Base-by-base conservation (phyloP, 2,797 vertebrate species). In the Lemur catta region DNA sequence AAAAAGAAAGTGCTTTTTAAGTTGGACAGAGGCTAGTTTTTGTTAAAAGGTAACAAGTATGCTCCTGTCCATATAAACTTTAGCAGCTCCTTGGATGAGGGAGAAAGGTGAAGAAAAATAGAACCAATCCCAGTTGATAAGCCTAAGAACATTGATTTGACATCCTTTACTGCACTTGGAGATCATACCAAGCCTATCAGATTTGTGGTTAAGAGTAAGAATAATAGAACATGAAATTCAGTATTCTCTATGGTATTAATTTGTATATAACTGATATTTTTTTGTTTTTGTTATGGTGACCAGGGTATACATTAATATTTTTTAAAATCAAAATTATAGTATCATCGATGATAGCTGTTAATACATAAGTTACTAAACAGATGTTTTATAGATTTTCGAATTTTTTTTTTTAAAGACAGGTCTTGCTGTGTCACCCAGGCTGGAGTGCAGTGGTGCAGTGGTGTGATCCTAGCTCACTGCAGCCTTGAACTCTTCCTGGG, bases 31-130 rank as follows among this genome's bases (percentile, higher is more conserved):
- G 71, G 43, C 72, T 85, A 87, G 38, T 61, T 93, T 38, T 94
- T 95, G 18, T 91, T 89, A 57, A 91, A 76, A 84, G 46, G 43
- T 82, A 43, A 74, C 6, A 33, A 55, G 12, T 38, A n/a, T 11
- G 59, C 6, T 93, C 71, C 41, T 93, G 87, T 95, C 92, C 35
- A 15, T 55, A 41, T 71, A 35, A 92, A 87, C 59, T 71, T 84
- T 59, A 71, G 38, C 55, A 79, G 57, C 46, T 13, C 17, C 46
- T 92, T 86, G 24, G 10, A 15, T 74, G 24, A 81, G 15, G 43
- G 28, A 59, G 41, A 95, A 84, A 90, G 48, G 15, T 84, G n/a
- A 86, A 84, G 78, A 91, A 80, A 94, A 89, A 79, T 55, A 69
- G 28, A 87, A 59, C 24, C 38, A 80, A 24, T 67, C 41, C 48